Base-by-base conservation (phyloP, 1,140 invertebrate genomes). In the Callitettix versicolor region DNA sequence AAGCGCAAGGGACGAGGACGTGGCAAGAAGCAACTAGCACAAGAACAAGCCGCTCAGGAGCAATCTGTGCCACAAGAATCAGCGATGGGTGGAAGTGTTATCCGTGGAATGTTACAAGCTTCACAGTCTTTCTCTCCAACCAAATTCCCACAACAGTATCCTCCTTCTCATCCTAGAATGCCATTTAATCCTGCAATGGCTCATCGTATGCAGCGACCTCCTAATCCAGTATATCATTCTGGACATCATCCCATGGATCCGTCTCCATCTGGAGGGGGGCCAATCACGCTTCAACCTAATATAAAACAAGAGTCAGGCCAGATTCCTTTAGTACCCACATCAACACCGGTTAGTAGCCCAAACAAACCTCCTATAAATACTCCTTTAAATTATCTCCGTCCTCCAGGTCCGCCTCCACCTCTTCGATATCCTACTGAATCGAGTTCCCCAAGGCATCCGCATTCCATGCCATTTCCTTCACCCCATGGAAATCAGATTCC, bases 181-280 rank as follows among this genome's bases (percentile, higher is more conserved):
- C 54, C 24, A 9, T 47, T 36, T 24, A 38, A 36, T 21, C 54
- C 54, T 15, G 22, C 34, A 14, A n/a, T 22, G 22, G 17, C 21
- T 22, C 44, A 30, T 12, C 47, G 47, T 26, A 12, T 49, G 18
- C 15, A 30, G 3, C 36, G 69, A 4, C 68, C 71, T 0, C 53
- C 52, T n/a, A 21, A 54, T 5, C 64, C 68, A 0, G 70, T 70
- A 15, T 67, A 76, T 58, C 77, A 76, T 57, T 72, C 74, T 22
- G 68, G 73, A 0, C 73, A 76, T 57, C 74, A 75, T 62, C 70
- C 74, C 1, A 67, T 78, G 69, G 76, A 78, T 54, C 75, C 76
- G 0, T 75, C 75, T 3, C 76, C 76, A 0, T 75, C 75, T 0
- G 74, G 74, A 4, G 75, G 74, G 12, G 74, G 74, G 17, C 71